phyloP scores from a whole-genome alignment of 23 tunicate species.

The Oikopleura vanhoeffeni region DNA sequence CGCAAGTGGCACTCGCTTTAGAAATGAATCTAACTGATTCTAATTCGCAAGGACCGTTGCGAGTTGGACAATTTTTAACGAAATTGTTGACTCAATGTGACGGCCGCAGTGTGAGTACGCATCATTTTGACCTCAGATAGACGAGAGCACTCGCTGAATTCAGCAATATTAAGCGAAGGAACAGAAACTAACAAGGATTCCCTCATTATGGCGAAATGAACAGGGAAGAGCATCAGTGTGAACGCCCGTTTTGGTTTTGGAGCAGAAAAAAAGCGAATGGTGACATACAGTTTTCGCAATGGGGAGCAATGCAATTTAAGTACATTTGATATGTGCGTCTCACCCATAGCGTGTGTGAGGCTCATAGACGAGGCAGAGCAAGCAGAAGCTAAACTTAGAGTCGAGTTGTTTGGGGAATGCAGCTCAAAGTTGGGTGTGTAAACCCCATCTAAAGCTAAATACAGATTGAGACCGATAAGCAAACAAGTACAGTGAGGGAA shows the following conservation, averaged over 20 bases:
- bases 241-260: conserved; percentile 22
- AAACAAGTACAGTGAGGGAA: not conserved
- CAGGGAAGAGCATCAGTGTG: conserved; percentile 32
- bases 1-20: not conserved
- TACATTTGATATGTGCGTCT: conserved; percentile 17
- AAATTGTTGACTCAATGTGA: not conserved
- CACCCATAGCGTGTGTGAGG: conserved; percentile 9
- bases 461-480: not conserved
- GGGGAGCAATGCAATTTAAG: conserved; percentile 8
- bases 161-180: conserved; percentile 32
- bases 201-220: conserved; percentile 43
- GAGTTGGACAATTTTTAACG: not conserved
- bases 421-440: conserved; percentile 17
- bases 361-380: not conserved
- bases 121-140: conserved; percentile 29
- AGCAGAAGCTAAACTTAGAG: not conserved
- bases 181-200: conserved; percentile 37
- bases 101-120: not conserved
- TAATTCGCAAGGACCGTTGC: not conserved
- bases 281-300: conserved; percentile 16
- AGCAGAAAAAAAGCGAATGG: conserved; percentile 18
- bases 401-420: conserved; percentile 14
- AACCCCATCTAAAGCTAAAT: not conserved
- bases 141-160: conserved; percentile 31
- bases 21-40: not conserved